Evolutionary conservation across 2,797 vertebrate genomes (phyloP), one percentile per base, ranked within the genome.

Genomic region (Astyanax mexicanus): DNA sequence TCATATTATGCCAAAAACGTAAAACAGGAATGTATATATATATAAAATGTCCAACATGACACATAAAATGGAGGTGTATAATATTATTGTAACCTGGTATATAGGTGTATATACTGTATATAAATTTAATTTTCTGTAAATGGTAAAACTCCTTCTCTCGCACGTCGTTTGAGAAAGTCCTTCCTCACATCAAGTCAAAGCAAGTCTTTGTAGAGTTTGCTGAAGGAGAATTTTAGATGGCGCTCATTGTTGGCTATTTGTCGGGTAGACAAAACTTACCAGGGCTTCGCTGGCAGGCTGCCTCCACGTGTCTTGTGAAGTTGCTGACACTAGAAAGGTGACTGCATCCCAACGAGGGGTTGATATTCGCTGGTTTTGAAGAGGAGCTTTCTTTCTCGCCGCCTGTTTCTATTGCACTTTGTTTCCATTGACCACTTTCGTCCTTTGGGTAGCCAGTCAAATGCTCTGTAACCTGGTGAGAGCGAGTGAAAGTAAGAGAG

Each of bases 291-390:
- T 83, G 90, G 70, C 52, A 70, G 12, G 66, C 87, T 25, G 80
- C 81, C 42, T 79, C 80, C 42, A 90, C 85, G 51, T 80, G 35
- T 1, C 84, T 87, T 69, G 89, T 85, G 19, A 75, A 84, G 79
- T 86, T 90, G 19, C 68, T 82, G 42, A 83, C 11, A 21, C 84
- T 85, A 40, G 90, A 85, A 79, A 88, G 86, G 74, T 86, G 80
- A 77, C 81, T 81, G 75, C 64, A 69, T 72, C 84, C 80, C 82
- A 87, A 84, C 77, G 84, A 84, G 10, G 69, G 71, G 38, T 87
- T 77, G n/a, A 85, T 78, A 73, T 6, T 54, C 8, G 82, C 83
- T 12, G 69, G 85, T 72, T 79, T 87, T 68, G 77, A 0, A 47
- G 62, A 60, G 25, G 61, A 51, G 57, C 69, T 47, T 76, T 40